Conservation (phyloP, 2,888 invertebrate species). For the Torymus texanus region DNA sequence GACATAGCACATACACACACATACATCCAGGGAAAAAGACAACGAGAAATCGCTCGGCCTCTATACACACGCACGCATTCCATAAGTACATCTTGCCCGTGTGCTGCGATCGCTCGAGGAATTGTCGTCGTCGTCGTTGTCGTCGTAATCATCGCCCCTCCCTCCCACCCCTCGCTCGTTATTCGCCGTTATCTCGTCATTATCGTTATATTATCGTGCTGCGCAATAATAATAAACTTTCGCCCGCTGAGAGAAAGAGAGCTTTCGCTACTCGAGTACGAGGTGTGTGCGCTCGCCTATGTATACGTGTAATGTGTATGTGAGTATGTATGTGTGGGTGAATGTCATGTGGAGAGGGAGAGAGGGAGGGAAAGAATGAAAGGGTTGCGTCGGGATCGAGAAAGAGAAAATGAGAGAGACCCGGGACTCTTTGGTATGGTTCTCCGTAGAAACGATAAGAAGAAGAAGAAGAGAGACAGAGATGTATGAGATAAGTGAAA, state of each 20-base stretch:
- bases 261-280: background rate
- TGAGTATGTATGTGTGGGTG: background rate
- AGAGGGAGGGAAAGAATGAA: slow-evolving; percentile 34
- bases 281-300: background rate
- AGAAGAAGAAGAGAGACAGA: slow-evolving; percentile 25
- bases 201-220: slow-evolving; percentile 14
- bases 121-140: slow-evolving; percentile 29
- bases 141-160: background rate
- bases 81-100: slow-evolving; percentile 55
- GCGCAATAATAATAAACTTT: slow-evolving; percentile 42
- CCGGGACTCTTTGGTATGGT: slow-evolving; percentile 72
- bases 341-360: background rate
- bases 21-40: too few species aligned
- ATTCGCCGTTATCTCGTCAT: slow-evolving; percentile 32
- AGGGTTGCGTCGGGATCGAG: slow-evolving; percentile 62
- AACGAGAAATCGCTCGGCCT: slow-evolving; percentile 5
- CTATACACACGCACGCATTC: slow-evolving; percentile 5
- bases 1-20: too few species aligned
- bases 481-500: background rate
- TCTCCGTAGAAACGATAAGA: slow-evolving; percentile 63
- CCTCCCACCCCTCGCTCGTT: background rate
- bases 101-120: slow-evolving; percentile 31
- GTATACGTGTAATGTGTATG: background rate
- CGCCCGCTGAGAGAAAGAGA: slow-evolving; percentile 26
- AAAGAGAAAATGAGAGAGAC: slow-evolving; percentile 54